phyloP scores from a whole-genome alignment of 2,888 invertebrate genomes.

The Carterocephalus palaemon region DNA sequence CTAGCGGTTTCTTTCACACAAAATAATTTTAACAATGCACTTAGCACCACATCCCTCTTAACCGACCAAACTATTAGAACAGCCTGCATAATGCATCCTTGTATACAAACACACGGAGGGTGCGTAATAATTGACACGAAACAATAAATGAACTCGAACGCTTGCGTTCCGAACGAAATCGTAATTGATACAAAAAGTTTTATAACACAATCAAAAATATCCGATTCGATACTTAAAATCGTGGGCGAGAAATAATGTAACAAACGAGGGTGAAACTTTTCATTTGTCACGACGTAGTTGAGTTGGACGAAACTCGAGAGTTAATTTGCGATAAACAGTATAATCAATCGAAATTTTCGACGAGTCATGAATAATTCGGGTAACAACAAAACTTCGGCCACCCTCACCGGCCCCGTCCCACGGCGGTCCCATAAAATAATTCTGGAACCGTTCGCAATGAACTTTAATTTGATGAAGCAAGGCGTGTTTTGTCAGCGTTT shows the following conservation, averaged over 20 bases:
- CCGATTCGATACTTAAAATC: slow-evolving; percentile 13
- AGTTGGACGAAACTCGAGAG: slow-evolving; percentile 27
- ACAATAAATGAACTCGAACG: too few species aligned
- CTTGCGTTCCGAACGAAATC: slow-evolving; percentile 9
- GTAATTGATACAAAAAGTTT: slow-evolving; percentile 13
- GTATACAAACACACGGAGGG: too few species aligned
- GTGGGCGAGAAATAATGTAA: slow-evolving; percentile 31
- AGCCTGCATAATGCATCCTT: too few species aligned
- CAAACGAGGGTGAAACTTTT: slow-evolving; percentile 32
- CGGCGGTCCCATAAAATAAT: slow-evolving; percentile 40
- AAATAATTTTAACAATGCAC: too few species aligned
- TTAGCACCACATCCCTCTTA: too few species aligned
- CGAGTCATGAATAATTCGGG: slow-evolving; percentile 62
- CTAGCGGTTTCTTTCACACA: too few species aligned
- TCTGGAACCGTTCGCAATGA: slow-evolving; percentile 48
- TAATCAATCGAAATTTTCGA: slow-evolving; percentile 60
- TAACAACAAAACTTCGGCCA: slow-evolving; percentile 46
- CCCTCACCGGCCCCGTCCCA: slow-evolving; percentile 24
- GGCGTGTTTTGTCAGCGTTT: slow-evolving; percentile 22
- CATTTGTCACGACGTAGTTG: slow-evolving; percentile 31
- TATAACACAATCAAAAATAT: slow-evolving; percentile 6
- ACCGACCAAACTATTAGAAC: too few species aligned
- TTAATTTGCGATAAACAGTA: slow-evolving; percentile 57
- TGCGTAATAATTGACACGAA: too few species aligned
- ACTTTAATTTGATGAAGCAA: slow-evolving; percentile 52